phyloP scores from a whole-genome alignment of 2,797 vertebrate genomes.

The Coregonus ussuriensis region DNA sequence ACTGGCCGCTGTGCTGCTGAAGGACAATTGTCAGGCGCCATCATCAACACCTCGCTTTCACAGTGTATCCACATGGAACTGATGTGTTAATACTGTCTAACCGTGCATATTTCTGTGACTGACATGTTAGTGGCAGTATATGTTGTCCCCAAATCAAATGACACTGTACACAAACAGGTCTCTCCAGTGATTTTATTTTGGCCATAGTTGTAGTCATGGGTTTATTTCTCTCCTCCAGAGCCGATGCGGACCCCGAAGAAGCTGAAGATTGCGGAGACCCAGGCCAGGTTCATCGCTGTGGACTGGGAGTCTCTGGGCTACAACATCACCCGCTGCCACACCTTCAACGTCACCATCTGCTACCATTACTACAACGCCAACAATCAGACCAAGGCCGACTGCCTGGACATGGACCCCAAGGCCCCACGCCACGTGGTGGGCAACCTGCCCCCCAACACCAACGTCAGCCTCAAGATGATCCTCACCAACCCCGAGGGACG shows the following conservation, averaged over 20 bases:
- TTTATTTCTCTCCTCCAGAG: conserved; percentile 72
- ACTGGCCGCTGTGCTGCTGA: neutral
- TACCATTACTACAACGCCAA: conserved; percentile 89
- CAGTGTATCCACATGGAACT: neutral
- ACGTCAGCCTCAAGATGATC: conserved; percentile 98
- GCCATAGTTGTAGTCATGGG: neutral
- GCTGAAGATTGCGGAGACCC: conserved; percentile 94
- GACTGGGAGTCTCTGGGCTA: conserved; percentile 98
- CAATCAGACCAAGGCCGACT: conserved; percentile 91
- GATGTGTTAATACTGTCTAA: neutral
- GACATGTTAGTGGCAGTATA: neutral
- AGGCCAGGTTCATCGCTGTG: conserved; percentile 91
- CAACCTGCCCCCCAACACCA: conserved; percentile 93
- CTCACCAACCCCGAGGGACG: conserved; percentile 96
- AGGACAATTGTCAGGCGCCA: neutral
- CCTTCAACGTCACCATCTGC: conserved; percentile 98
- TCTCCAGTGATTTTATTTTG: neutral
- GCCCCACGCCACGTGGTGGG: conserved; percentile 93
- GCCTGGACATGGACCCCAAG: conserved; percentile 98
- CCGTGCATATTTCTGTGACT: neutral
- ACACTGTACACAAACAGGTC: neutral
- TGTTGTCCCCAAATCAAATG: neutral
- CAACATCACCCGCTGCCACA: conserved; percentile 98
- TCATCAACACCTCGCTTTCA: neutral
- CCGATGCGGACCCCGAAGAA: conserved; percentile 96